Evolutionary conservation across 92 coral and sea anemone genomes (phyloP).

Genomic region (Porites lobata): DNA sequence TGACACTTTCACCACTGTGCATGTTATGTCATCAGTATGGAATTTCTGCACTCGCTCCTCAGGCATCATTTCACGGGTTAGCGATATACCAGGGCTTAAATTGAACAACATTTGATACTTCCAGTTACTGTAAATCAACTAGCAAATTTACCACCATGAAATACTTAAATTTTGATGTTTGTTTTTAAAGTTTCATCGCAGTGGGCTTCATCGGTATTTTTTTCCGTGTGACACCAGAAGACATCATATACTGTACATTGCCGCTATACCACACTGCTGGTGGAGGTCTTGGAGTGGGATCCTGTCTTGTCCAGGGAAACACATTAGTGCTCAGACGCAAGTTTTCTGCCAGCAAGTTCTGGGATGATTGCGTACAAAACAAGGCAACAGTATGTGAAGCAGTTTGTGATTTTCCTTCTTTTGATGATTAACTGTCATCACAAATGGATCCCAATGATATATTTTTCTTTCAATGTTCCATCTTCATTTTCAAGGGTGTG

Average conservation of each 20-base stretch:
- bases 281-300: constrained; percentile 76
- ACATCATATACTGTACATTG: constrained; percentile 83
- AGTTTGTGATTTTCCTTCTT: neutral
- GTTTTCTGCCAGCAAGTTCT: constrained; percentile 95
- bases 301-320: constrained; percentile 73
- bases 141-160: too few relatives aligned
- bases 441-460: too few relatives aligned
- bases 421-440: too few relatives aligned
- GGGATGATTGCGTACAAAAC: constrained; percentile 87
- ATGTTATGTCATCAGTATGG: too few relatives aligned
- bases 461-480: too few relatives aligned
- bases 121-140: too few relatives aligned
- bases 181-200: constrained; percentile 62
- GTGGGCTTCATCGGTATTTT: neutral
- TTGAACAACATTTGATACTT: too few relatives aligned
- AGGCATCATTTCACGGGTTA: too few relatives aligned
- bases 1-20: too few relatives aligned
- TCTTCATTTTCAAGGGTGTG: too few relatives aligned
- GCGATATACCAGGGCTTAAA: too few relatives aligned
- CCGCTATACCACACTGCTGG: constrained; percentile 92
- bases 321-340: constrained; percentile 84
- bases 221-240: constrained; percentile 53
- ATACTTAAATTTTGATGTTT: neutral
- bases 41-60: too few relatives aligned
- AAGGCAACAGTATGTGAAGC: constrained; percentile 84